Evolutionary conservation across 2,113 vertebrate species (phyloP).

Genomic region (Actinemys pallida): DNA sequence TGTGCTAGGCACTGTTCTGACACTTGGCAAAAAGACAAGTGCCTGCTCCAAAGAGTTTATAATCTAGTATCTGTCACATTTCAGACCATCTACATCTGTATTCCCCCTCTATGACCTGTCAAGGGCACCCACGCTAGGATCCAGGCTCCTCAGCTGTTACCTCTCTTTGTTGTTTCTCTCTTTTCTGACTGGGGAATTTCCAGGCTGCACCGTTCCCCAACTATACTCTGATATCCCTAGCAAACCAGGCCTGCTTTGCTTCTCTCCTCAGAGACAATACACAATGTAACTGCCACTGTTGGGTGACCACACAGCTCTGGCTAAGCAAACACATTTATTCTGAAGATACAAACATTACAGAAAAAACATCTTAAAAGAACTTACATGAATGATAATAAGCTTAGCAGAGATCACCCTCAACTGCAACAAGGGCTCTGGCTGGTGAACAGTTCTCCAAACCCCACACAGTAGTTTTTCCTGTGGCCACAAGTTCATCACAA

Average conservation of each 20-base stretch:
- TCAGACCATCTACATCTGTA: not conserved
- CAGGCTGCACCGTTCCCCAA: not conserved
- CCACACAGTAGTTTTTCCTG: not conserved
- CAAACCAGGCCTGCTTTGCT: not conserved
- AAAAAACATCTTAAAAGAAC: not conserved
- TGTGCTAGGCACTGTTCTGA: not conserved
- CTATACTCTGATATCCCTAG: not conserved
- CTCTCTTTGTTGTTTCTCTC: not conserved
- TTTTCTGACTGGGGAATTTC: not conserved
- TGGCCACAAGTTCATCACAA: not conserved
- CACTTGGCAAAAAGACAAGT: not conserved
- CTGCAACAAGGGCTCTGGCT: not conserved
- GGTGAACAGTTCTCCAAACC: not conserved
- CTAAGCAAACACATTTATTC: not conserved
- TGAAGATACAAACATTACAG: not conserved
- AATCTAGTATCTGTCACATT: not conserved
- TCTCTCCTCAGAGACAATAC: not conserved
- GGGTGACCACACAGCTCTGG: not conserved
- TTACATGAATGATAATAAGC: not conserved
- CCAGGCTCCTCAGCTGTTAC: not conserved
- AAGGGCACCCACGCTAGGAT: not conserved
- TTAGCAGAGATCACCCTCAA: not conserved
- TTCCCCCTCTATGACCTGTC: not conserved
- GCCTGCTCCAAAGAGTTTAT: not conserved
- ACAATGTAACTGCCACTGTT: not conserved